Conservation (phyloP, 2,797 vertebrate species). For the Arnoldichthys spilopterus region DNA sequence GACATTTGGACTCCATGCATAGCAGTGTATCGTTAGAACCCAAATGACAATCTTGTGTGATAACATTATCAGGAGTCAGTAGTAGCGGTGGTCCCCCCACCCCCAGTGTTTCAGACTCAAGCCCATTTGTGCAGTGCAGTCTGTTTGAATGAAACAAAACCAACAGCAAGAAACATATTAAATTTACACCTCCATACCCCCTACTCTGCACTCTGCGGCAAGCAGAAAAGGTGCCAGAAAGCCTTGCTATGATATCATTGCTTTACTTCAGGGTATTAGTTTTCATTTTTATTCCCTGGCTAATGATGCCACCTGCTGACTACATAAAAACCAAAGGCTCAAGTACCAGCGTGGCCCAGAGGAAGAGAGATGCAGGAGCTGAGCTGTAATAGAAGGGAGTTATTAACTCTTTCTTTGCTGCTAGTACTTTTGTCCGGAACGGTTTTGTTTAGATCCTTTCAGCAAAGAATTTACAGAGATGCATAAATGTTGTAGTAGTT, state of each 20-base stretch:
- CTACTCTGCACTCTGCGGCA: conserved; percentile 61
- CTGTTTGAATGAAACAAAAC: conserved; percentile 61
- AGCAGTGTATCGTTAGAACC: neutral
- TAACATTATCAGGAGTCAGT: neutral
- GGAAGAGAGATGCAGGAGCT: conserved; percentile 57
- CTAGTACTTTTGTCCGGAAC: conserved; percentile 22
- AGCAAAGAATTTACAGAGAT: neutral
- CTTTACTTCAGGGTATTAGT: conserved; percentile 72
- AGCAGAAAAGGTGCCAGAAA: conserved; percentile 62
- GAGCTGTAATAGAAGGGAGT: conserved; percentile 46
- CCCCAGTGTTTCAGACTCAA: neutral
- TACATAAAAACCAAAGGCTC: conserved; percentile 76
- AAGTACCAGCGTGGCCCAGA: conserved; percentile 65
- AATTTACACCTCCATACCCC: conserved; percentile 76
- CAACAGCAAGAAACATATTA: conserved; percentile 69
- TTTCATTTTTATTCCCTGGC: conserved; percentile 82
- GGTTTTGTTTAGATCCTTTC: neutral
- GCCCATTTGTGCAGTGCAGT: conserved; percentile 38
- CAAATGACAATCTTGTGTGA: neutral
- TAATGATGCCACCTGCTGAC: conserved; percentile 89
- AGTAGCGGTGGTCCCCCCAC: neutral
- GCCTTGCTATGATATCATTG: conserved; percentile 75
- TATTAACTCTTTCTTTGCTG: conserved; percentile 64
- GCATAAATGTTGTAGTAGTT: conserved; percentile 1
- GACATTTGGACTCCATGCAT: neutral